These are phyloP conservation scores for Dynastes maya DNA, from an alignment of 2,888 invertebrate species.

Conservation along the genomic window DNA sequence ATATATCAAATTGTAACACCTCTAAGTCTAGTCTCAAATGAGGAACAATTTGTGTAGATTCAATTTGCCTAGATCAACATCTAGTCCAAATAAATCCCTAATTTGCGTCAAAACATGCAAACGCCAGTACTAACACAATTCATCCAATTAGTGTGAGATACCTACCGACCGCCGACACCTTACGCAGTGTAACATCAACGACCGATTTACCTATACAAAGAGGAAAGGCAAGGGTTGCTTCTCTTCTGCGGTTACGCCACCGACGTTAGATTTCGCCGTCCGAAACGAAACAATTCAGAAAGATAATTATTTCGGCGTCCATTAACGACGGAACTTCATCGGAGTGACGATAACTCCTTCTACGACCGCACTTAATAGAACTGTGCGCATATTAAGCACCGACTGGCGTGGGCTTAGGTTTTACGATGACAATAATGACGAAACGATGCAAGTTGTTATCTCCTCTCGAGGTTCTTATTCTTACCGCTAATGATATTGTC, in stretches of 20 bases:
- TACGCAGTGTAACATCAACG: background rate
- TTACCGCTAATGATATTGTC: conserved; percentile 55
- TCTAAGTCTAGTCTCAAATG: background rate
- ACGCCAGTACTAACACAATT: conserved; percentile 31
- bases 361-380: conserved; percentile 57
- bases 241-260: conserved; percentile 48
- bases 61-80: conserved; percentile 7
- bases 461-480: conserved; percentile 49
- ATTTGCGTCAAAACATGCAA: conserved; percentile 28
- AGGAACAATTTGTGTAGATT: background rate
- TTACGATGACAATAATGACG: conserved; percentile 53
- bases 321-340: conserved; percentile 55
- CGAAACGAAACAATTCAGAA: conserved; percentile 51
- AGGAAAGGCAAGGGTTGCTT: conserved; percentile 22
- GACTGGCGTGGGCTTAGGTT: conserved; percentile 54
- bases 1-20: background rate
- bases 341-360: conserved; percentile 57
- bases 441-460: conserved; percentile 53
- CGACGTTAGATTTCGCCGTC: conserved; percentile 52
- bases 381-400: conserved; percentile 57
- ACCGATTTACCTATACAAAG: conserved; percentile 19
- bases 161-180: conserved; percentile 22
- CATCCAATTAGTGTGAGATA: conserved; percentile 29
- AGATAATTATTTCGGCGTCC: conserved; percentile 55
- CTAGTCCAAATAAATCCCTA: conserved; percentile 17